These are phyloP conservation scores for Dufourea novaeangliae DNA, from an alignment of 1,140 invertebrate genomes.

Conservation along the genomic window DNA sequence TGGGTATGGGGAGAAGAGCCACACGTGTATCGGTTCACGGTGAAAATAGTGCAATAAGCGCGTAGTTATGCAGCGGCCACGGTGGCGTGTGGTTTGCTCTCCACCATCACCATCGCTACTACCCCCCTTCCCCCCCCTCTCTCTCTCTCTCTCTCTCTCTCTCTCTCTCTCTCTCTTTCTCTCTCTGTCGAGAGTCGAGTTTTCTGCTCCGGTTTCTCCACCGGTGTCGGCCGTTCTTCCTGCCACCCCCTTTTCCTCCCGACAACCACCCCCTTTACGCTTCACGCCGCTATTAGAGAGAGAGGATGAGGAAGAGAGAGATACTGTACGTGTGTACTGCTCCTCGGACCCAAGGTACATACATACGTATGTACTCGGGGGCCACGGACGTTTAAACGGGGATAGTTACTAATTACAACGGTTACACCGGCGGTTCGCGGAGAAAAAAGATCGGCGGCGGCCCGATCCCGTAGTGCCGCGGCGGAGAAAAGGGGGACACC, in stretches of 20 bases:
- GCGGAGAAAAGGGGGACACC: constrained; percentile 27
- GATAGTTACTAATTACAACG: constrained; percentile 70
- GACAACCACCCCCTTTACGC: constrained; percentile 22
- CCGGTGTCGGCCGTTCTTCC: constrained; percentile 36
- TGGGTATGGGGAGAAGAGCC: not conserved
- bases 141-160: not conserved
- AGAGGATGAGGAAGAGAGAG: not conserved
- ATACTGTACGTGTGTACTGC: too few relatives aligned
- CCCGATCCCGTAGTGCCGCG: constrained; percentile 20
- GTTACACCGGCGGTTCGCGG: constrained; percentile 61
- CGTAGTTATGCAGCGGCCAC: constrained; percentile 62
- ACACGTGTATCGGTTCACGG: constrained; percentile 64
- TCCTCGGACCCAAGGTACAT: too few relatives aligned
- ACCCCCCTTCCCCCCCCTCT: constrained; percentile 13
- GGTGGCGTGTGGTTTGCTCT: constrained; percentile 56
- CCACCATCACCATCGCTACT: constrained; percentile 11
- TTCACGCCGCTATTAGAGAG: not conserved
- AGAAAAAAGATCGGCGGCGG: constrained; percentile 59
- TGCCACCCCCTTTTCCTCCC: constrained; percentile 11
- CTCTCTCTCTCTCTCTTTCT: too few relatives aligned
- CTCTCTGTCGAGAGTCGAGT: not conserved
- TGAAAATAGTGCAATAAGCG: constrained; percentile 67
- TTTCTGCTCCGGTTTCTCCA: not conserved
- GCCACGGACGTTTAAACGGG: constrained; percentile 63
- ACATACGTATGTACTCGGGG: too few relatives aligned